Evolutionary conservation across 2,113 vertebrate species (phyloP), one percentile per base, ranked within the genome.

Genomic region (Manacus vitellinus): DNA sequence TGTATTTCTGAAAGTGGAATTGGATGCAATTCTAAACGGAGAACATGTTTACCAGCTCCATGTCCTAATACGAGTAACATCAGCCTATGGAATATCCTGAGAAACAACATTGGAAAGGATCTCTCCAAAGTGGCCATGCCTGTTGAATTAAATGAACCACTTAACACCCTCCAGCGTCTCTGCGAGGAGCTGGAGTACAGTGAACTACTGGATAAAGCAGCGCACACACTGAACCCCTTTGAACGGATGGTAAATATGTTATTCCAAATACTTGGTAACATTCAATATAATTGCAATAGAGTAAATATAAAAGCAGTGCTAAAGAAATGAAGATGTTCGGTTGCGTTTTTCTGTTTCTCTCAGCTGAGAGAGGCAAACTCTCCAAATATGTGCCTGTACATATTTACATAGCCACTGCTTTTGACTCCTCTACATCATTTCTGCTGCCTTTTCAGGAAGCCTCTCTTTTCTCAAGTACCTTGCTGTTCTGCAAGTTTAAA

Each of bases 181-280:
- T 99, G 99, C 2, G 99, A 99, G 97, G 99, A 99, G 98, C 98
- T 99, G 94, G 99, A 99, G 93, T 99, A 99, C 98, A 99, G 99
- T 11, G 99, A 99, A 86, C 98, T 99, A 19, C 97, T 99, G 54
- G 99, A 99, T 76, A 98, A 96, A 81, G 99, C 99, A 2, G 98
- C 99, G 0, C 90, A 84, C 49, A 98, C 98, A 0, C 95, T 97
- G 21, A 98, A 98, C 68, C 97, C 98, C 1, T 98, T 98, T 84
- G 98, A 99, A 68, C 98, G 99, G 33, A 99, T 99, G 99, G 99
- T 99, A 98, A 98, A 87, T 6, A 7, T 7, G 9, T 74, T 7
- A 5, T n/a, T 54, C 39, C 73, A 67, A 41, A 33, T 8, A 12
- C 55, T 70, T 27, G 14, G 30, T 18, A 31, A 14, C 13, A 30